Evolutionary conservation across 2,888 invertebrate genomes (phyloP), one percentile per base, ranked within the genome.

Genomic region (Leptodirus hochenwartii): DNA sequence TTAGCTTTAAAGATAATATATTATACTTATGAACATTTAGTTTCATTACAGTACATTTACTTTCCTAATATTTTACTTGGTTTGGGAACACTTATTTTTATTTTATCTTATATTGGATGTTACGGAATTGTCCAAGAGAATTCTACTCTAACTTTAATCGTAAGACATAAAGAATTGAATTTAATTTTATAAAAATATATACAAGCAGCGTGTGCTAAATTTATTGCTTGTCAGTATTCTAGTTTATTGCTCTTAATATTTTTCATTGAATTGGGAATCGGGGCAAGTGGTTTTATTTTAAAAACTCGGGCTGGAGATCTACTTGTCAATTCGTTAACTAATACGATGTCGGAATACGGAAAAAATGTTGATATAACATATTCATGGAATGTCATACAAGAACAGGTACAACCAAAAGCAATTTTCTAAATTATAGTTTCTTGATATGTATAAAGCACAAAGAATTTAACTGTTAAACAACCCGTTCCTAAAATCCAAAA

Each of bases 121-220:
- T 93, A 88, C 46, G 95, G 95, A 20, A 91, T 93, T 11, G 67
- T 85, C 33, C 82, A 82, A 49, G 91, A 93, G 58, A 91, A 82
- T 56, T 79, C 85, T 47, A 88, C 87, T 62, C 84, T 93, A 79
- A 78, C 88, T 36, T 69, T 84, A 38, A 80, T 81, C 36, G 90
- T 90, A 59, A 73, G 76, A 61, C 32, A 22, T 22, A n/a, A 14
- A 10, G 5, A 10, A 5, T n/a, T 10, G 20, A 8, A 20, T 20
- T 20, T 8, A 20, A 16, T 10, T 30, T 30, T 16, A 11, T 5
- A 8, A 4, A 15, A 32, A 13, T 14, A 9, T 31, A 31, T 17
- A 17, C n/a, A 4, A 17, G 17, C 4, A 17, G 32, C 25, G 10
- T 22, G 23, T 29, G 9, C 9, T 13, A 23, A 8, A 29, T 20